These are phyloP conservation scores for Hemaris fuciformis DNA, from an alignment of 2,888 invertebrate species.

Conservation along the genomic window DNA sequence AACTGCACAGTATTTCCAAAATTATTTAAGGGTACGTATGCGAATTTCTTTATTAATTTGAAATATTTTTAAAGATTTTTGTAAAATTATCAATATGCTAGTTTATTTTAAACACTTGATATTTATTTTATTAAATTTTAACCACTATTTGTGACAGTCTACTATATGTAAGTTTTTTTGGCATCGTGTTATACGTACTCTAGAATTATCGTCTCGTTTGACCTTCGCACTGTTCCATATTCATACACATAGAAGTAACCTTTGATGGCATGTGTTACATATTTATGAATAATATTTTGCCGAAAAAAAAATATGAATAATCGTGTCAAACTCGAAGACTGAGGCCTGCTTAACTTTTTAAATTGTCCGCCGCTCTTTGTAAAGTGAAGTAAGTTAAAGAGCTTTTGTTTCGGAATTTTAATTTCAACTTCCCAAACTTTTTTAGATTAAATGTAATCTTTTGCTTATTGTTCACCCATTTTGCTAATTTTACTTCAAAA, in stretches of 20 bases:
- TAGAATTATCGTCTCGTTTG: not conserved
- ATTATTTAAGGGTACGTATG: no score
- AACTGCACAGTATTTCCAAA: no score
- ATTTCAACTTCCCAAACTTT: slow-evolving; percentile 20
- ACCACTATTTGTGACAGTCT: no score
- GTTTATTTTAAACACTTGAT: no score
- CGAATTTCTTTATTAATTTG: no score
- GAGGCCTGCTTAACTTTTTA: slow-evolving; percentile 19
- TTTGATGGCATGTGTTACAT: not conserved
- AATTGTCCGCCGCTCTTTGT: slow-evolving; percentile 24
- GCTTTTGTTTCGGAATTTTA: slow-evolving; percentile 24
- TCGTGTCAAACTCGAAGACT: not conserved
- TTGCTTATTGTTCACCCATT: not conserved
- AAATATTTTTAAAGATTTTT: no score
- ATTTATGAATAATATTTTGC: not conserved
- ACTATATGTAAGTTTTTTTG: no score
- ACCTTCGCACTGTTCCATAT: not conserved
- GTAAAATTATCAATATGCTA: no score
- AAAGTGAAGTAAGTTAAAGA: slow-evolving; percentile 22
- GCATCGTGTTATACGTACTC: not conserved
- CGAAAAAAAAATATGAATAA: not conserved
- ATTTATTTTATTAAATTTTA: no score
- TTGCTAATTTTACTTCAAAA: not conserved
- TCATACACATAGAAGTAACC: not conserved
- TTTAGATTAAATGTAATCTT: not conserved